These are phyloP conservation scores for Ethmia dodecea DNA, from an alignment of 2,888 invertebrate species.

Conservation along the genomic window DNA sequence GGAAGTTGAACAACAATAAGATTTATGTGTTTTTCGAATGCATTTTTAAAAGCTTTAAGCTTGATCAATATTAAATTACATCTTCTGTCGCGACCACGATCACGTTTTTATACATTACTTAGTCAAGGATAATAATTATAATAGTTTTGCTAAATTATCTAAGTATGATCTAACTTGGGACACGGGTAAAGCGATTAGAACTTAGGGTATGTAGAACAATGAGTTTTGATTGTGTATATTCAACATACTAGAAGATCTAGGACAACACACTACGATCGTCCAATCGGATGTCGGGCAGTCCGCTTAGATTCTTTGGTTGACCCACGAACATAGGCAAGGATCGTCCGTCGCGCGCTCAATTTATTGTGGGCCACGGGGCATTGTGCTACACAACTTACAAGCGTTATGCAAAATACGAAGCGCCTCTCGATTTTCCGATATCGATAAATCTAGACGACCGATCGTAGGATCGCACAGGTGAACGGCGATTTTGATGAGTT, in stretches of 20 bases:
- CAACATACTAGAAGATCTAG: no score
- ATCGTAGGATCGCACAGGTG: slow-evolving; percentile 69
- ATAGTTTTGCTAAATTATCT: no score
- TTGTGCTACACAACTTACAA: slow-evolving; percentile 59
- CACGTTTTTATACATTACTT: no score
- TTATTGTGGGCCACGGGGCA: slow-evolving; percentile 42
- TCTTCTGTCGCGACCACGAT: slow-evolving; percentile 18
- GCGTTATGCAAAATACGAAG: slow-evolving; percentile 70
- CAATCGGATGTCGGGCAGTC: no score
- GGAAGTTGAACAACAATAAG: slow-evolving; percentile 73
- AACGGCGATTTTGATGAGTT: slow-evolving; percentile 61
- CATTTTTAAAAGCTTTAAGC: slow-evolving; percentile 38
- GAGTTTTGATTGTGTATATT: no score
- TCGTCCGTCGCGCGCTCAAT: slow-evolving; percentile 32
- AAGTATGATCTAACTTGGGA: no score
- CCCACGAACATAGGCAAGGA: slow-evolving; percentile 24
- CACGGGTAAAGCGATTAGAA: no score
- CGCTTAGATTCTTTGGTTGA: no score
- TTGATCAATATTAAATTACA: slow-evolving; percentile 18
- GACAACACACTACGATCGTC: no score
- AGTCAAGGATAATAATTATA: no score
- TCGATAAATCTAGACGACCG: slow-evolving; percentile 64
- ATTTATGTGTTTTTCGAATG: slow-evolving; percentile 65
- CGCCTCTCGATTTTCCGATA: slow-evolving; percentile 68
- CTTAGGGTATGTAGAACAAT: no score